Evolutionary conservation across 2,113 vertebrate species (phyloP).

Genomic region (Caretta caretta): DNA sequence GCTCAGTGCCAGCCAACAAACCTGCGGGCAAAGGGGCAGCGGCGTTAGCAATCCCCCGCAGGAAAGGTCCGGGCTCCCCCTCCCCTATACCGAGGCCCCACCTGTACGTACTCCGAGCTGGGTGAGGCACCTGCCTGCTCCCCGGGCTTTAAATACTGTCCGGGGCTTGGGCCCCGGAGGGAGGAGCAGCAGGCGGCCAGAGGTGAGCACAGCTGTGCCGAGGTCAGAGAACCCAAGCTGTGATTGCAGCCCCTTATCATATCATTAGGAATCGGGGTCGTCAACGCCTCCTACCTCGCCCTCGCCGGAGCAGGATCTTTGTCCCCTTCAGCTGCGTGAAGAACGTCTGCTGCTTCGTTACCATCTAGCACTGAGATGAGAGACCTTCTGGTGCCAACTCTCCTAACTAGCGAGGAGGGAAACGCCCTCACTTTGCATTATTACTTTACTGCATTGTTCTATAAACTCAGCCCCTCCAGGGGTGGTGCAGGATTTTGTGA

Average conservation of each 20-base stretch:
- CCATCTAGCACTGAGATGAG: not conserved
- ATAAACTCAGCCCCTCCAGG: not conserved
- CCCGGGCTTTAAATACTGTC: not conserved
- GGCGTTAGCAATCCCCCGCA: not conserved
- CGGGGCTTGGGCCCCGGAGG: not conserved
- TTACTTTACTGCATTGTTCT: not conserved
- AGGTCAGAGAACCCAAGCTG: not conserved
- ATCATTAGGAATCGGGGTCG: not conserved
- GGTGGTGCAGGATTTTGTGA: not conserved
- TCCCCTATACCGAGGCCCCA: not conserved
- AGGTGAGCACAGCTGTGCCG: rapidly evolving
- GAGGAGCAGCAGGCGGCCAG: not conserved
- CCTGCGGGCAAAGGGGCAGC: not conserved
- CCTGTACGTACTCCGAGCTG: not conserved
- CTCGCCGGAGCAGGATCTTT: not conserved
- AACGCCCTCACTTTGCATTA: not conserved
- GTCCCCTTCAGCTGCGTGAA: not conserved
- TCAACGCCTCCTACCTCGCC: not conserved
- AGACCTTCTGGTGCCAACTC: not conserved
- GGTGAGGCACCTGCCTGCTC: conserved; percentile 59
- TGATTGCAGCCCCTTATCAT: not conserved
- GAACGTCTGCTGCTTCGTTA: not conserved
- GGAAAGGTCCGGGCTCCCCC: not conserved
- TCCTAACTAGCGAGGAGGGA: not conserved
- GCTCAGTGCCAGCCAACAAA: not conserved